Evolutionary conservation across 2,797 vertebrate species (phyloP).

Genomic region (Xerus rutilus): DNA sequence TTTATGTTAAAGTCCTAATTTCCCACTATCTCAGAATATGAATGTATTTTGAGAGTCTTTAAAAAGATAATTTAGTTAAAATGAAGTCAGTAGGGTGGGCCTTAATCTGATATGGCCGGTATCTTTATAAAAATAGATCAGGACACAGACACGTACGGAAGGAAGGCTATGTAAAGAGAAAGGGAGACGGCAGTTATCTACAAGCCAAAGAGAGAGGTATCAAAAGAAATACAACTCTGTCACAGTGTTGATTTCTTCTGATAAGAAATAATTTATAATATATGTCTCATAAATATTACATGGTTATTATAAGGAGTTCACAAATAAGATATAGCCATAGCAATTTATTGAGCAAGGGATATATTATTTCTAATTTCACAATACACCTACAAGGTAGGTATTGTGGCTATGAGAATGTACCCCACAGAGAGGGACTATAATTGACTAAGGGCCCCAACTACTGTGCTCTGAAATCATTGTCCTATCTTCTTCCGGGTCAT

Average conservation of each 20-base stretch:
- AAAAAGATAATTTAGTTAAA: not conserved
- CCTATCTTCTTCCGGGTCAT: not conserved
- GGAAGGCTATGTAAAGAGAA: not conserved
- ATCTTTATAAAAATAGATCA: slow-evolving; percentile 3
- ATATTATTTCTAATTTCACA: slow-evolving; percentile 50
- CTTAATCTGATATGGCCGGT: not conserved
- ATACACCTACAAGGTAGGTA: not conserved
- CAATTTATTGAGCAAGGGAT: not conserved
- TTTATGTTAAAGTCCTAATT: slow-evolving; percentile 9
- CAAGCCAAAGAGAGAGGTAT: not conserved
- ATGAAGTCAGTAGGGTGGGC: not conserved
- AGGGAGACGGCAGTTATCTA: not conserved
- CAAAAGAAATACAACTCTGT: not conserved
- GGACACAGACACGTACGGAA: not conserved
- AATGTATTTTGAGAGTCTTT: slow-evolving; percentile 14
- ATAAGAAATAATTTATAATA: not conserved
- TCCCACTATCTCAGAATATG: not conserved
- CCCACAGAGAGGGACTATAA: not conserved
- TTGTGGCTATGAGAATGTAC: not conserved
- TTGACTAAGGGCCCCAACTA: not conserved
- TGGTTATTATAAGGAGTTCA: not conserved
- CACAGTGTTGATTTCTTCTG: not conserved
- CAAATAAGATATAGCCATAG: not conserved
- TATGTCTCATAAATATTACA: not conserved
- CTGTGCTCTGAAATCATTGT: not conserved